These are phyloP conservation scores for Margarornis squamiger DNA, from an alignment of 2,797 vertebrate species.

Conservation along the genomic window DNA sequence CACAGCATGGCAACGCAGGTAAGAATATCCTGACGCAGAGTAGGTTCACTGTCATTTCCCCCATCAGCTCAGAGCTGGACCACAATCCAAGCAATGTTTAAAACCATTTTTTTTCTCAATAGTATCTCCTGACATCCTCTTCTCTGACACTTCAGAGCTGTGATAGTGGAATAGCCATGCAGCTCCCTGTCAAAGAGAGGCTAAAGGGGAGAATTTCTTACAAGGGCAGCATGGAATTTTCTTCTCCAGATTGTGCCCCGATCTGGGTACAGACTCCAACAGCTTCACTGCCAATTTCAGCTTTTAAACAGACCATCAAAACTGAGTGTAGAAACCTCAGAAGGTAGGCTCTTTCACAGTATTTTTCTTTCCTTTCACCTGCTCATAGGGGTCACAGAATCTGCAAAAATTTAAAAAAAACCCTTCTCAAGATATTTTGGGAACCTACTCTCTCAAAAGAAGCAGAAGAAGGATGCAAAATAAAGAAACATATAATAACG, in stretches of 20 bases:
- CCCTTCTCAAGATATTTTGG: neutral
- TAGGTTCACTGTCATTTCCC: neutral
- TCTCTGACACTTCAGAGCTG: neutral
- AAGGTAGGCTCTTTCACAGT: neutral
- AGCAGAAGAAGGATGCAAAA: neutral
- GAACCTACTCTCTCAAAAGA: neutral
- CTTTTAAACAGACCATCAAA: neutral
- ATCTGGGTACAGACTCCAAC: neutral
- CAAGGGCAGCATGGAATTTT: neutral
- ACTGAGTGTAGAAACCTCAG: neutral
- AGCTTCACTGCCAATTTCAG: neutral
- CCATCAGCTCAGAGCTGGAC: neutral
- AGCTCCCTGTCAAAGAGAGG: neutral
- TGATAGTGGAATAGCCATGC: neutral
- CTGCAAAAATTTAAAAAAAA: neutral
- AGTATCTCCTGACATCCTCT: neutral
- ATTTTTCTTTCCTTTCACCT: neutral
- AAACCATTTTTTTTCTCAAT: neutral
- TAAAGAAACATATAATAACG: neutral
- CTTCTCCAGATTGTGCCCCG: neutral
- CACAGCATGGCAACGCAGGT: neutral
- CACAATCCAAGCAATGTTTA: neutral
- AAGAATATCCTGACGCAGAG: neutral
- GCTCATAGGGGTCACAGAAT: neutral
- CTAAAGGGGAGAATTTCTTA: neutral